Evolutionary conservation across 2,797 vertebrate species (phyloP).

Genomic region (Streptopelia turtur): DNA sequence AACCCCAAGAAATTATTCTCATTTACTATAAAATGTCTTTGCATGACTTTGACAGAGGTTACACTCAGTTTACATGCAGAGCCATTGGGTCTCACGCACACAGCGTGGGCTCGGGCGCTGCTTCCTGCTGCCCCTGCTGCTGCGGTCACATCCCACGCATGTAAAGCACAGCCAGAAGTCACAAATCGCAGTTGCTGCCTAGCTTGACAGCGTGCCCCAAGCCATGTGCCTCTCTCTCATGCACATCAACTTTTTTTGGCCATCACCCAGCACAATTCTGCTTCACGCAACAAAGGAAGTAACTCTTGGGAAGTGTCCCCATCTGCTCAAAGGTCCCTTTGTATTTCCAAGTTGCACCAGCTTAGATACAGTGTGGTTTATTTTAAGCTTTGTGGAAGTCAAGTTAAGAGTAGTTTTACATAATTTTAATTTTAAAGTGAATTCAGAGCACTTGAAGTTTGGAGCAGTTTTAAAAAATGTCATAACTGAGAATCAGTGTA

Average conservation of each 20-base stretch:
- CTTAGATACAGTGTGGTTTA: not conserved
- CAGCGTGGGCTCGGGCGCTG: rapidly evolving
- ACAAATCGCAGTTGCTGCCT: not conserved
- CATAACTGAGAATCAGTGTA: not conserved
- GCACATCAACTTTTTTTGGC: not conserved
- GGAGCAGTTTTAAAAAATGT: not conserved
- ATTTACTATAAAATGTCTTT: not conserved
- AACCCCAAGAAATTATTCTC: not conserved
- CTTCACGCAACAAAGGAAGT: not conserved
- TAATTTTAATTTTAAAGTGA: not conserved
- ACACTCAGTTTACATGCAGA: not conserved
- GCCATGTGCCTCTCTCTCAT: not conserved
- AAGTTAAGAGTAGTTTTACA: not conserved
- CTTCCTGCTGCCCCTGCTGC: not conserved
- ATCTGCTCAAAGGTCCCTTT: not conserved
- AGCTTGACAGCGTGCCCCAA: not conserved
- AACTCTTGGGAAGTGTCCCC: not conserved
- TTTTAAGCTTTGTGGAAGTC: not conserved
- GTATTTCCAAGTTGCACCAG: not conserved
- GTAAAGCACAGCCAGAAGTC: not conserved
- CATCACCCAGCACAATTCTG: not conserved
- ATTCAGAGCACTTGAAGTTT: not conserved
- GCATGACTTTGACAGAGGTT: not conserved
- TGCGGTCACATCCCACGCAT: rapidly evolving
- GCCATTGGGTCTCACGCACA: not conserved